phyloP scores from a whole-genome alignment of 2,797 vertebrate genomes.

The Oryzias dopingdopingensis region DNA sequence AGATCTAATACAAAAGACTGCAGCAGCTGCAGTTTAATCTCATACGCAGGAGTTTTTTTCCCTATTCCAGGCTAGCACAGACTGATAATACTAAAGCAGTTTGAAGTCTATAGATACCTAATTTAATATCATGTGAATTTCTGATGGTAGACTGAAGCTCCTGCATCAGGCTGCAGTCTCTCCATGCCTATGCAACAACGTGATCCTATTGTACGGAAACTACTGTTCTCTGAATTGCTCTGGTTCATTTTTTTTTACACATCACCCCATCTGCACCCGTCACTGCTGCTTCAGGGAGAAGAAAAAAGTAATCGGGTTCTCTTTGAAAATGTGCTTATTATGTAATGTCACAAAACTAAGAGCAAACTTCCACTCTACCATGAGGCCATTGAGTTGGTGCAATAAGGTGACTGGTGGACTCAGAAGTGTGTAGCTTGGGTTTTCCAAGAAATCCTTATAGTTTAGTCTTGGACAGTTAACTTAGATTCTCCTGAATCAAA shows the following conservation, averaged over 20 bases:
- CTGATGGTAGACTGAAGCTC: background rate
- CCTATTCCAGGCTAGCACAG: background rate
- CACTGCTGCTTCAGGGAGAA: too few species aligned
- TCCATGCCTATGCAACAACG: background rate
- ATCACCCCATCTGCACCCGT: background rate
- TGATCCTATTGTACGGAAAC: background rate
- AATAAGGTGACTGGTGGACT: too few species aligned
- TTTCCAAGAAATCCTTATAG: too few species aligned
- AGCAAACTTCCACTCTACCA: too few species aligned
- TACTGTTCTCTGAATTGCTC: background rate
- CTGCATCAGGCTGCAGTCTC: background rate
- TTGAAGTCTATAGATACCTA: background rate
- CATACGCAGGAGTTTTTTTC: background rate
- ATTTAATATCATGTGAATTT: background rate
- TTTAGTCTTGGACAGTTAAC: too few species aligned
- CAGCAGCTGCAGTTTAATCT: conserved; percentile 7
- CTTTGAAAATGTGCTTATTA: too few species aligned
- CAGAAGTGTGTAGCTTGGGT: too few species aligned
- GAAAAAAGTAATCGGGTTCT: too few species aligned
- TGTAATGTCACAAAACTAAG: too few species aligned
- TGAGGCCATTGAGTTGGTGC: too few species aligned
- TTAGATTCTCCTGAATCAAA: too few species aligned
- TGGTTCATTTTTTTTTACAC: background rate
- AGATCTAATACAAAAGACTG: conserved; percentile 17
- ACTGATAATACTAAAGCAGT: background rate